Conservation (phyloP, 1,140 invertebrate genomes). For the Coptotermes formosanus region DNA sequence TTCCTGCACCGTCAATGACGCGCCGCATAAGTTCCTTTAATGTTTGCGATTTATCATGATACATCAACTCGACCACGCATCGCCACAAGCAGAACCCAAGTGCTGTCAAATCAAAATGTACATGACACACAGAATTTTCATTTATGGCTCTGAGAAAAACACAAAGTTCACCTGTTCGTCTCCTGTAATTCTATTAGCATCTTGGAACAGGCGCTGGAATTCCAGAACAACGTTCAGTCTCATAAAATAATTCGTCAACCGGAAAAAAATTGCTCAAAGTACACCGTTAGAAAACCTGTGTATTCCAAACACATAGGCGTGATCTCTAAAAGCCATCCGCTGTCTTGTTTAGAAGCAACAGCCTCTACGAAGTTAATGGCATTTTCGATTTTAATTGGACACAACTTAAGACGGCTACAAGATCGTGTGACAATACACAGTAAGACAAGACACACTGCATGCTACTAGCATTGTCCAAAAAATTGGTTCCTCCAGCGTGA, state of each 20-base stretch:
- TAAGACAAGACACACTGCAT: not conserved
- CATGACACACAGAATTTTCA: too few relatives aligned
- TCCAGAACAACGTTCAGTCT: too few relatives aligned
- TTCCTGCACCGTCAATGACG: too few relatives aligned
- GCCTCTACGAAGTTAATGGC: not conserved
- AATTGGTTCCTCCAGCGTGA: not conserved
- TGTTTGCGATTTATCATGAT: too few relatives aligned
- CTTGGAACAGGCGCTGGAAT: too few relatives aligned
- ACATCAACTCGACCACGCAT: too few relatives aligned
- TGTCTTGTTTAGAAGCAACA: not conserved
- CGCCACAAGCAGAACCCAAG: too few relatives aligned
- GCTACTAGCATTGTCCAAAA: not conserved
- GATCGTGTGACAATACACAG: not conserved
- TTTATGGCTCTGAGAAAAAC: too few relatives aligned
- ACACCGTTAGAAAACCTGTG: not conserved
- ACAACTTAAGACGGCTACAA: not conserved
- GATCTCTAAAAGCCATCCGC: not conserved
- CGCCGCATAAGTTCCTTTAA: too few relatives aligned
- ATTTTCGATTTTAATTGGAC: not conserved
- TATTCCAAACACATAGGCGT: not conserved
- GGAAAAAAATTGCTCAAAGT: not conserved
- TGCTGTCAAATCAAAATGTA: too few relatives aligned
- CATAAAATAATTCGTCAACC: not conserved
- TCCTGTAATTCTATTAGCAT: too few relatives aligned
- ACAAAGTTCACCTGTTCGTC: too few relatives aligned